A percentile compares a stretch with the other conserved stretches of the same genome.
Evolutionary conservation across 2,113 vertebrate species (phyloP).

Genomic region (Megalops atlanticus): DNA sequence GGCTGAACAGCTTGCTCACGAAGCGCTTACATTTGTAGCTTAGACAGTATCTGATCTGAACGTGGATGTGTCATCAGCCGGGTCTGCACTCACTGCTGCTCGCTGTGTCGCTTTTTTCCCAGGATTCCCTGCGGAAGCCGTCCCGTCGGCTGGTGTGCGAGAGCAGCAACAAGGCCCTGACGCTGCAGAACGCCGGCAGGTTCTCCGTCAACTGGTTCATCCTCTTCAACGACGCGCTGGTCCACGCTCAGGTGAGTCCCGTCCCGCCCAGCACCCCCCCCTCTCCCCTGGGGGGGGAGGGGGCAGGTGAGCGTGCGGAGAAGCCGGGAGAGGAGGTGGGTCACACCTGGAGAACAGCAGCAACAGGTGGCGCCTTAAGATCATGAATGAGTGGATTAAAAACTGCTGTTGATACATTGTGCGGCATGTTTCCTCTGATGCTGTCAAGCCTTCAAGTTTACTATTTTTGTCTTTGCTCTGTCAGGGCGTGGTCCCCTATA

Average conservation of each 20-base stretch:
- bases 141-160: constrained; percentile 90
- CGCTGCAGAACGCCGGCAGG: constrained; percentile 89
- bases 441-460: constrained; percentile 36
- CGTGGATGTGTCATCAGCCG: no score
- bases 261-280: neutral
- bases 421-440: constrained; percentile 31
- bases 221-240: constrained; percentile 92
- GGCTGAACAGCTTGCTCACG: no score
- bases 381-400: neutral
- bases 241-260: constrained; percentile 89
- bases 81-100: neutral
- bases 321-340: neutral
- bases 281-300: neutral
- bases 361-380: no score
- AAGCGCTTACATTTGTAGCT: no score
- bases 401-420: constrained; percentile 1
- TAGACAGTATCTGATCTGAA: no score
- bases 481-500: constrained; percentile 76
- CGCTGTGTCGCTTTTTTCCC: neutral
- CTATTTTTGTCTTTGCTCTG: constrained; percentile 70
- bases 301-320: neutral
- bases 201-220: constrained; percentile 99
- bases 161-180: constrained; percentile 90
- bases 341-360: no score
- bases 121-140: constrained; percentile 93